Evolutionary conservation across 2,888 invertebrate genomes (phyloP).

Genomic region (Apodemia mormo): DNA sequence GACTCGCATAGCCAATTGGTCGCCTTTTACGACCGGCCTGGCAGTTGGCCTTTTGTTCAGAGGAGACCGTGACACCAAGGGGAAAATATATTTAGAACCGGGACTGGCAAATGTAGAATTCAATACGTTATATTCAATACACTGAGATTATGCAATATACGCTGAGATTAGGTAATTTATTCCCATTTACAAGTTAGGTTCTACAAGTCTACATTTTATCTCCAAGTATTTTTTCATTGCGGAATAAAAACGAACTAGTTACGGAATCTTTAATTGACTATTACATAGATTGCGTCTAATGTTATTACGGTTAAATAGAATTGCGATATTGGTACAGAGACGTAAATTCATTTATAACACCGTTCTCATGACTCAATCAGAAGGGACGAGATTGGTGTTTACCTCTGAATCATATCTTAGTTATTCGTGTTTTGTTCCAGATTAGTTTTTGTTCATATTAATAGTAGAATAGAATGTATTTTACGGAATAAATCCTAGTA

Average conservation of each 20-base stretch:
- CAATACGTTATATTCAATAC: no score
- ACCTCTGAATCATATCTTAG: background rate
- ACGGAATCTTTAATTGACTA: background rate
- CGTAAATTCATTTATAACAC: conserved; percentile 11
- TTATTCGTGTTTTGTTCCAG: background rate
- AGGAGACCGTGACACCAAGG: no score
- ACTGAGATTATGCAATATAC: no score
- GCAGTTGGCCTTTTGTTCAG: no score
- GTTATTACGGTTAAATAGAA: conserved; percentile 3
- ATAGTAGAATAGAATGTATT: background rate
- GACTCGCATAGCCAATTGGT: no score
- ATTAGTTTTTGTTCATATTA: background rate
- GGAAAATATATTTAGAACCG: no score
- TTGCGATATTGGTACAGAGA: conserved; percentile 17
- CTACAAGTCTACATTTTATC: no score
- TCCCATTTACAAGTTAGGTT: no score
- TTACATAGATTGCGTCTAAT: background rate
- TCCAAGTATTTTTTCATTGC: no score
- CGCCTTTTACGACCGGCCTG: no score
- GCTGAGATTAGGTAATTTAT: no score
- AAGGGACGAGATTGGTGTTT: background rate
- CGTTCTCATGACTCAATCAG: conserved; percentile 17
- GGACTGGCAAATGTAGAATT: no score
- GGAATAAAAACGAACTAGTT: background rate
- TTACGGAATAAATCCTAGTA: background rate